Base-by-base conservation (phyloP, 2,888 invertebrate genomes). In the Zaprionus obscuricornis region DNA sequence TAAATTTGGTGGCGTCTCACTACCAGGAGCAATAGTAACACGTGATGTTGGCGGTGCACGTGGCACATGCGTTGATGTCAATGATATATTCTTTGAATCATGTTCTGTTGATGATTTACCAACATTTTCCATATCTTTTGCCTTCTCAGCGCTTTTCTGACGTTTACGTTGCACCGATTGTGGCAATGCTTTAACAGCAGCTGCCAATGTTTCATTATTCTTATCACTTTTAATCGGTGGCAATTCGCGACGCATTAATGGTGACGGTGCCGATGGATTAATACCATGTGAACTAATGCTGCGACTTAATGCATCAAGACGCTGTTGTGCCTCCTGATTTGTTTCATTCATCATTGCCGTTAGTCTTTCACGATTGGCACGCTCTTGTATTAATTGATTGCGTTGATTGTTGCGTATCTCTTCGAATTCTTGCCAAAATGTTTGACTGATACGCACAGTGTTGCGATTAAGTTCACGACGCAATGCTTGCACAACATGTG, bases 351-450 rank as follows among this genome's bases (percentile, higher is more conserved):
- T 62, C 33, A 78, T 0, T 1, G 24, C 34, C 8, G 17, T 52
- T 2, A 79, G 59, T 2, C 49, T 20, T 2, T 68, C 42, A 1
- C 85, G 71, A 10, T 60, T 42, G 5, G 27, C n/a, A 0, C 16
- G 65, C 47, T 66, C 78, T 34, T 47, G 22, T 0, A 1, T n/a
- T 43, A 79, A 18, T 11, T 74, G 78, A 7, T 11, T 34, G 3
- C 50, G 58, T 31, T 82, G 85, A 1, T 24, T 31, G 7, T 14
- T 31, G 20, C 83, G 78, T 3, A 79, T 66, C 16, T 37, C 43
- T 3, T 78, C 78, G 16, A 85, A 85, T 11, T 85, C 74, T 33
- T 58, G 57, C 85, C 85, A 85, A 27, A 79, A 79, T 13, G 43
- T 29, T 3, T 66, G 27, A 1, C 59, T 67, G 3, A 67, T 64